These are phyloP conservation scores for Chymomyza fuscimana DNA, from an alignment of 2,888 invertebrate genomes.

Conservation along the genomic window DNA sequence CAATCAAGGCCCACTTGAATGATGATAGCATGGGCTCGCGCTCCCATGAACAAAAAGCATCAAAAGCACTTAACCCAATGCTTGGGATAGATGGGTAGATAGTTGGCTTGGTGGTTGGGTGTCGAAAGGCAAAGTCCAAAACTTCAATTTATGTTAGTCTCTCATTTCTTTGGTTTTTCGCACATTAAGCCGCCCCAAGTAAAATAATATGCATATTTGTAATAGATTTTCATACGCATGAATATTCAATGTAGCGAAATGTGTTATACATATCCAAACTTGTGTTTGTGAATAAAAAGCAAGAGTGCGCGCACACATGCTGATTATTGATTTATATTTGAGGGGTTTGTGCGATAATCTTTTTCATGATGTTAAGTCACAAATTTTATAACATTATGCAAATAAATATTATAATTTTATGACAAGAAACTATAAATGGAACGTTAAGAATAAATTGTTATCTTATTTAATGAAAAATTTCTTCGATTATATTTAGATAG, in stretches of 20 bases:
- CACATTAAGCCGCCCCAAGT: not conserved
- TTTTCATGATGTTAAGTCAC: not conserved
- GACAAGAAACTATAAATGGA: no score
- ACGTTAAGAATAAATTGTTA: no score
- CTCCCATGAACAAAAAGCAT: not conserved
- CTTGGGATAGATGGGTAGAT: not conserved
- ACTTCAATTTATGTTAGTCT: not conserved
- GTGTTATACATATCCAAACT: not conserved
- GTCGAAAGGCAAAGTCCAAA: not conserved
- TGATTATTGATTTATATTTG: not conserved
- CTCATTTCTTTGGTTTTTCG: not conserved
- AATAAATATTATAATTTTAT: no score
- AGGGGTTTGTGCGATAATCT: not conserved
- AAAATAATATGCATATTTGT: not conserved
- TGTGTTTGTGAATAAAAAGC: not conserved
- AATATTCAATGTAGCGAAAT: not conserved
- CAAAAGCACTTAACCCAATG: not conserved
- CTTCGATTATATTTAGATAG: no score
- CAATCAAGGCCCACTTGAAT: not conserved
- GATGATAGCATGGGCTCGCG: not conserved
- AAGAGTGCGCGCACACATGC: not conserved
- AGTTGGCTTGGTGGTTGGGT: not conserved
- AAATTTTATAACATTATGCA: not conserved
- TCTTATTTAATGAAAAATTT: no score
- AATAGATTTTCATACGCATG: not conserved